phyloP scores from a whole-genome alignment of 2,797 vertebrate species.

The Arctocebus calabarensis region DNA sequence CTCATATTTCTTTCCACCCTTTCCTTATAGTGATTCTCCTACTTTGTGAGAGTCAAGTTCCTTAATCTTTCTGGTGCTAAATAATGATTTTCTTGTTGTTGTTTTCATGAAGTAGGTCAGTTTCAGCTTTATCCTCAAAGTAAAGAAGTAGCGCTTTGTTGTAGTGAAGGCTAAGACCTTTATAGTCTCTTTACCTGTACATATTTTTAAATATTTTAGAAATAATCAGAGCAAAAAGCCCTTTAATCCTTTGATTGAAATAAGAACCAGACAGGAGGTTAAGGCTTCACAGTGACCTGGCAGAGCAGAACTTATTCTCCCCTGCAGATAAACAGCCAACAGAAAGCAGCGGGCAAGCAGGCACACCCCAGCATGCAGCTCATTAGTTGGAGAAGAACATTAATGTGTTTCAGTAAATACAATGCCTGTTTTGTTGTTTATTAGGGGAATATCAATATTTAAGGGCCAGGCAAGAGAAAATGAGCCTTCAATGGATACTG shows the following conservation, averaged over 20 bases:
- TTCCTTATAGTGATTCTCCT: background rate
- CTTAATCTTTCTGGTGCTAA: background rate
- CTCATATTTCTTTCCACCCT: background rate
- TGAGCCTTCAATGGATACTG: background rate
- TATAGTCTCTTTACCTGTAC: background rate
- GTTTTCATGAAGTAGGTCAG: background rate
- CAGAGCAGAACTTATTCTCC: accelerated
- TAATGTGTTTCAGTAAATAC: background rate
- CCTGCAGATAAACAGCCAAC: background rate
- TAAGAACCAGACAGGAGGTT: background rate
- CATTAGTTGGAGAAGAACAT: background rate
- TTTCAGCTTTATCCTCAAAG: background rate
- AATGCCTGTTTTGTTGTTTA: background rate
- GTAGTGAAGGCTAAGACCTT: background rate
- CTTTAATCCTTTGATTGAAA: background rate
- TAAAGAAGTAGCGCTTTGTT: background rate
- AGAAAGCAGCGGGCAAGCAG: background rate
- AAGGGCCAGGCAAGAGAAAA: background rate
- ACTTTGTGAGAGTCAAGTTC: background rate
- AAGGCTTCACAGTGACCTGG: background rate
- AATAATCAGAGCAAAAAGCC: background rate
- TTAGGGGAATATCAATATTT: background rate
- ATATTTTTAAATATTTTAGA: background rate
- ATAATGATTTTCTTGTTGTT: background rate
- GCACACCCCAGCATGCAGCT: background rate